Percentiles rank a stretch among this genome's conserved stretches.
Conservation (phyloP, 2,113 vertebrate genomes). For the Siphamia tubifer region DNA sequence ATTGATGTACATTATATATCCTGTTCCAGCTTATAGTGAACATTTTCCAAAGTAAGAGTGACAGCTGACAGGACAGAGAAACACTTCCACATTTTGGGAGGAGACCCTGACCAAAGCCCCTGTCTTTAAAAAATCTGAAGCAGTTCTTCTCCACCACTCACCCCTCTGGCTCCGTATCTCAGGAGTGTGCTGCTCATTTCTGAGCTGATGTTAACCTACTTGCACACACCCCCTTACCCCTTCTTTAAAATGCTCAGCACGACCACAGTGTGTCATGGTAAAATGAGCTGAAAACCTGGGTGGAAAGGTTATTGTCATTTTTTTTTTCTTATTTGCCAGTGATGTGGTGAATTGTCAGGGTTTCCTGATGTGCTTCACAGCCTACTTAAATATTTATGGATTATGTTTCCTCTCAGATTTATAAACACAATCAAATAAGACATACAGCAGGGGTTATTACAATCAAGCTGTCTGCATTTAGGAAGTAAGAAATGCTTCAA, state of each 20-base stretch:
- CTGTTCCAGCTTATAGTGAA: too few relatives aligned
- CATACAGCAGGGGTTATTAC: background rate
- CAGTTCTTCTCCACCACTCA: background rate
- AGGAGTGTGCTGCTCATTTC: background rate
- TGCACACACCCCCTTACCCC: background rate
- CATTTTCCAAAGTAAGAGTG: too few relatives aligned
- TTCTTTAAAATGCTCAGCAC: slow-evolving; percentile 1
- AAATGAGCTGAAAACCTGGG: slow-evolving; percentile 13
- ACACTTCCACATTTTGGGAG: background rate
- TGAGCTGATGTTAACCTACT: background rate
- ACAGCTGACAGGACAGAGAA: slow-evolving; percentile 20
- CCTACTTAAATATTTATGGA: background rate
- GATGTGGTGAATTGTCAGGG: slow-evolving; percentile 16
- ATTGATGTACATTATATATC: too few relatives aligned
- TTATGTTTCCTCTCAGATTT: background rate
- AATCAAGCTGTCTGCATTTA: background rate
- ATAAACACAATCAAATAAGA: slow-evolving; percentile 14
- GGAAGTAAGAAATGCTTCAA: background rate
- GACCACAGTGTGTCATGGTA: background rate
- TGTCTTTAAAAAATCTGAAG: background rate
- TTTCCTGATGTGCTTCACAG: background rate
- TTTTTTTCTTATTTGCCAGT: background rate
- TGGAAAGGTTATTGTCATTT: background rate
- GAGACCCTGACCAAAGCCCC: background rate
- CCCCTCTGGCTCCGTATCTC: background rate